Evolutionary conservation across 1,140 invertebrate genomes (phyloP), one percentile per base, ranked within the genome.

Genomic region (Ceratoteleas bidentatus): DNA sequence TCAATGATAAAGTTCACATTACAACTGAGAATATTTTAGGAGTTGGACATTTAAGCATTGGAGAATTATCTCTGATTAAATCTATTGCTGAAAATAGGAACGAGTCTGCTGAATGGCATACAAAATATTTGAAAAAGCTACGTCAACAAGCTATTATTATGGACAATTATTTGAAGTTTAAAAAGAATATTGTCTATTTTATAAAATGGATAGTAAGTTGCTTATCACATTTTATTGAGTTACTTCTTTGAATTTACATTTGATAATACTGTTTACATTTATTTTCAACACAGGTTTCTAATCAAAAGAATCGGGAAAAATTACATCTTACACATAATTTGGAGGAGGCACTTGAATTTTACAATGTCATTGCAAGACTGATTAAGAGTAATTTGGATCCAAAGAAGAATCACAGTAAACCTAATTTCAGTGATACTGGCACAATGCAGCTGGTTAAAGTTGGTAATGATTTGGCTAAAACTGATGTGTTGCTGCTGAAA

Each of bases 61-160:
- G 70, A 32, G 88, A 91, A 81, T 69, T 87, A 16, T 72, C 83
- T 34, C 57, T 91, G 16, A 70, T 85, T 33, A 91, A 90, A 83
- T 72, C 13, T 4, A 40, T 77, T 7, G 57, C 9, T 50, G 65
- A 69, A 50, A 69, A 69, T 36, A 53, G 32, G 32, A 68, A 62
- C 47, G 58, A 45, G 0, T 11, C 57, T 24, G 15, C 2, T 40
- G 50, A 62, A 49, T 43, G 40, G 0, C 15, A 11, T 32, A 61
- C 56, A n/a, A 57, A 68, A 33, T 54, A 76, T 62, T 34, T 76
- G 14, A 69, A 68, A 11, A 38, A 54, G 61, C 8, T 76, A 13
- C 56, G 49, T 8, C 54, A 16, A 14, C 56, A 69, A 6, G 64
- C 64, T 10, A 2, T 40, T 15, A 60, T 69, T 8, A 11, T 69